Evolutionary conservation across 2,113 vertebrate genomes (phyloP).

Genomic region (Cardinalis cardinalis): DNA sequence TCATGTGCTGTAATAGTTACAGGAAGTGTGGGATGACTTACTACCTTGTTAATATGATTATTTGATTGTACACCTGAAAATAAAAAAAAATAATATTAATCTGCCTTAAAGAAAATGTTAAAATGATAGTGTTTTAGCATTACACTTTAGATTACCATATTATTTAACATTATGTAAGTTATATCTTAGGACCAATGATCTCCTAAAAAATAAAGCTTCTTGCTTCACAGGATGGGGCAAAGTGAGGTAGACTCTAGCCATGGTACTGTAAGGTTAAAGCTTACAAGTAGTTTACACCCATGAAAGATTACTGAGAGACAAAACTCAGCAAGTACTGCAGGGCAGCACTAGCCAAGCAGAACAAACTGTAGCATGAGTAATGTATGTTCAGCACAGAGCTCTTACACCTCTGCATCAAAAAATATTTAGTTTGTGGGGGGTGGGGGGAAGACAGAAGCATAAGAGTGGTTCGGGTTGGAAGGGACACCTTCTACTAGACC

Average conservation of each 20-base stretch:
- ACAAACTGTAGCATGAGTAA: background rate
- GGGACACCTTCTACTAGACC: background rate
- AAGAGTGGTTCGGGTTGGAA: background rate
- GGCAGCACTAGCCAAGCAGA: background rate
- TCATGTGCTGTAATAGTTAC: slow-evolving; percentile 96
- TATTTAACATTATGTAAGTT: background rate
- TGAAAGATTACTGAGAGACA: background rate
- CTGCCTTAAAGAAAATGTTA: background rate
- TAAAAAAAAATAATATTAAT: background rate
- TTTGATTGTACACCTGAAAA: slow-evolving; percentile 80
- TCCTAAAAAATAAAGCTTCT: background rate
- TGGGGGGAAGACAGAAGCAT: background rate
- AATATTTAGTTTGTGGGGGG: fast-evolving
- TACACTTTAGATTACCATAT: background rate
- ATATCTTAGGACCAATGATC: background rate
- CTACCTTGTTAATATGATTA: slow-evolving; percentile 94
- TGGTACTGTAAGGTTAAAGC: background rate
- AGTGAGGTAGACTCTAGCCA: background rate
- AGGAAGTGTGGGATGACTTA: slow-evolving; percentile 96
- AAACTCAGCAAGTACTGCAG: background rate
- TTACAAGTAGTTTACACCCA: background rate
- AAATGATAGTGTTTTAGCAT: background rate
- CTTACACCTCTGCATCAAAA: background rate
- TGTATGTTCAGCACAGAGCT: background rate
- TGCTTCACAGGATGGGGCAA: background rate